These are phyloP conservation scores for Furnarius figulus DNA, from an alignment of 2,113 vertebrate species.

Conservation along the genomic window DNA sequence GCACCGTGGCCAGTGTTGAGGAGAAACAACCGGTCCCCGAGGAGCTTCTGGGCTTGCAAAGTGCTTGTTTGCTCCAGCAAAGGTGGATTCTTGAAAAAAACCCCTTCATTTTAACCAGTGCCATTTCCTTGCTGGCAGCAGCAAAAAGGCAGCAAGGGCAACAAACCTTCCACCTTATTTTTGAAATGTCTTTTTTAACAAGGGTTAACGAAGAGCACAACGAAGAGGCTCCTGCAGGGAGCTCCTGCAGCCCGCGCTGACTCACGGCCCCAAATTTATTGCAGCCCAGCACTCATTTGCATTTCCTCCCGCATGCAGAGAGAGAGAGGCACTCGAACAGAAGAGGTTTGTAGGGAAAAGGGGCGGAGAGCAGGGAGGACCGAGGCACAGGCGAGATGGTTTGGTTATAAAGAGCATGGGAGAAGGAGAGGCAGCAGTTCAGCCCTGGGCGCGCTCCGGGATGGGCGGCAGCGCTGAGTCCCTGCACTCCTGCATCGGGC, in stretches of 20 bases:
- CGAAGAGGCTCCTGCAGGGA: conserved; percentile 17
- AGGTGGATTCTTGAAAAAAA: not conserved
- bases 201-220: conserved; percentile 47
- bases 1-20: not conserved
- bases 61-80: conserved; percentile 37
- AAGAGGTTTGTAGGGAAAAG: conserved; percentile 54
- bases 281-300: not conserved
- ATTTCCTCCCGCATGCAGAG: conserved; percentile 6
- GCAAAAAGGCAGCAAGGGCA: not conserved
- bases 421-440: not conserved
- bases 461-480: conserved; percentile 49
- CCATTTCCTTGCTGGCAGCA: conserved; percentile 2
- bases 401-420: conserved; percentile 63
- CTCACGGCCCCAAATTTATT: conserved; percentile 9
- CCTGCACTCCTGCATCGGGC: conserved; percentile 74
- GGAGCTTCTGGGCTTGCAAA: conserved; percentile 24
- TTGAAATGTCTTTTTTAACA: conserved; percentile 11
- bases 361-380: conserved; percentile 62
- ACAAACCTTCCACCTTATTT: not conserved
- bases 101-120: not conserved
- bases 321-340: not conserved
- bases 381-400: not conserved
- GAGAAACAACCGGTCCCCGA: not conserved
- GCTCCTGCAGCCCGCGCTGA: not conserved
- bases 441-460: not conserved